Base-by-base conservation (phyloP, 1,140 invertebrate species). In the Cotesia glomerata region DNA sequence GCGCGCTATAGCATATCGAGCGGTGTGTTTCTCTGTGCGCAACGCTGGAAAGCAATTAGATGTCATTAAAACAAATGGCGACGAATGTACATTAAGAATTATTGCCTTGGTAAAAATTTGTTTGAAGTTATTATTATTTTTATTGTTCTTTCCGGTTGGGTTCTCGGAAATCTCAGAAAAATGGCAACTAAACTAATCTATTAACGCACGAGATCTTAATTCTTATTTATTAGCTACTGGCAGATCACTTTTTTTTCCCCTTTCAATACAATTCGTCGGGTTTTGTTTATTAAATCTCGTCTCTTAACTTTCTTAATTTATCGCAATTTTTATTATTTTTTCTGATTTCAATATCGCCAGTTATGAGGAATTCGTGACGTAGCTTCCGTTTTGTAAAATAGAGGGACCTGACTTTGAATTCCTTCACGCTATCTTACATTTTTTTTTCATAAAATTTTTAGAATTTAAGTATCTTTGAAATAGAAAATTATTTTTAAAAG, bases 121-220 rank as follows among this genome's bases (percentile, higher is more conserved):
- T 85, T 86, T 85, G 84, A 81, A 80, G 79, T 83, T 82, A 77
- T 80, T 82, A 86, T 87, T 86, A 86, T 82, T 84, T 85, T 86
- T 84, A 87, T 87, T 87, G 86, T 86, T 83, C 84, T 83, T 86
- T 87, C 86, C 86, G 85, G 85, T 77, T 79, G 73, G 77, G 36
- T 87, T 87, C 86, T 86, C 58, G 76, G 85, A 87, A 87, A 85
- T 86, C 86, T 82, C 81, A 81, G 81, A 77, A 84, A 78, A 69
- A 74, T 5, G 39, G 7, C 39, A 45, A 45, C 39, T 45, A 45
- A 45, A 45, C 39, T 45, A 45, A 45, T 45, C 39, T 45, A 45
- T 45, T 78, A 78, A 78, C 79, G 79, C 82, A 84, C 81, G 80
- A 83, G 79, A 86, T 81, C 76, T 79, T 74, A 74, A 74, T 75